Evolutionary conservation across 1,140 invertebrate genomes (phyloP).

Genomic region (Papilio xuthus): DNA sequence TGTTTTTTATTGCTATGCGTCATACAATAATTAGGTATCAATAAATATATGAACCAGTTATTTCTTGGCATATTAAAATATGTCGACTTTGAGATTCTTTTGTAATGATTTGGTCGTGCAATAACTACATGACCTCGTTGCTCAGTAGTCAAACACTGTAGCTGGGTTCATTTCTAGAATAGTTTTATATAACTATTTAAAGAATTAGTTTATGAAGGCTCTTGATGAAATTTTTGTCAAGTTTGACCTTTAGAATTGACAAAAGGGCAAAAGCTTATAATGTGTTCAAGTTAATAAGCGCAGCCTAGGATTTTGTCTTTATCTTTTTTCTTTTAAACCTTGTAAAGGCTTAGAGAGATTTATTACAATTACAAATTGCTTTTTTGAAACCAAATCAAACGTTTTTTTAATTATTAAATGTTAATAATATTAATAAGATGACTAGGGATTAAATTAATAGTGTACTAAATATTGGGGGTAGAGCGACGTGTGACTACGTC

Average conservation of each 20-base stretch:
- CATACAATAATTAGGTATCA: background rate
- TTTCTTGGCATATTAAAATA: background rate
- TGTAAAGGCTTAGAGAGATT: too few relatives aligned
- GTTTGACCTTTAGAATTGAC: too few relatives aligned
- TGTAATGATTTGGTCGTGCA: background rate
- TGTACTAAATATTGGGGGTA: background rate
- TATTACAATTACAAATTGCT: too few relatives aligned
- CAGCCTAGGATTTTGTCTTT: too few relatives aligned
- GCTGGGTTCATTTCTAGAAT: background rate
- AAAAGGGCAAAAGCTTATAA: background rate
- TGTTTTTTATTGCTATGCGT: background rate
- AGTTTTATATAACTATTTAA: background rate
- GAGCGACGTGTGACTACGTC: background rate
- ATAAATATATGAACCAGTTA: background rate
- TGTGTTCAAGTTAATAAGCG: too few relatives aligned
- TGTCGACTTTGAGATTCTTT: slow-evolving; percentile 7
- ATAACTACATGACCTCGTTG: background rate
- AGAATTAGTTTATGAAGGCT: too few relatives aligned
- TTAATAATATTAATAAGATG: background rate
- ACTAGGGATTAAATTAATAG: background rate
- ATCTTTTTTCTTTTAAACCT: too few relatives aligned
- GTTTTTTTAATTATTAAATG: too few relatives aligned
- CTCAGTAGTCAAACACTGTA: background rate
- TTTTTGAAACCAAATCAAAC: too few relatives aligned
- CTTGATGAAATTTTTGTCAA: too few relatives aligned